These are phyloP conservation scores for Anodontia alba DNA, from an alignment of 2,888 invertebrate genomes.

Conservation along the genomic window DNA sequence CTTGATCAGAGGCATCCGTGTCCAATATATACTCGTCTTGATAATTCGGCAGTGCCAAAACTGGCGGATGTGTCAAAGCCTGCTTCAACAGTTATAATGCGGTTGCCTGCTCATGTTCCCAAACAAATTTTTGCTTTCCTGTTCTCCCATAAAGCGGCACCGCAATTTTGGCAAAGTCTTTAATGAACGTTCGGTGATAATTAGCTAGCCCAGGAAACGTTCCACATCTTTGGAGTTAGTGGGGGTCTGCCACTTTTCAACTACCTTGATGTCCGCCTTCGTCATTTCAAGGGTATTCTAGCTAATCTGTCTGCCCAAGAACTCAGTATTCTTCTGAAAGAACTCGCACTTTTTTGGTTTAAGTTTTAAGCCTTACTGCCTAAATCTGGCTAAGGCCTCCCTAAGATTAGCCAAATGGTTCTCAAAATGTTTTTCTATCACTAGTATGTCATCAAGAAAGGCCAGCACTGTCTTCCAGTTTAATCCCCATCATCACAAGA, in stretches of 20 bases:
- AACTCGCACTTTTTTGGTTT: conserved; percentile 11
- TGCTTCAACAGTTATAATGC: conserved; percentile 34
- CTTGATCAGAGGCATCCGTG: conserved; percentile 44
- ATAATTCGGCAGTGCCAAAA: conserved; percentile 29
- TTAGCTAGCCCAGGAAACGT: conserved; percentile 55
- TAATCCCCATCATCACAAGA: not conserved
- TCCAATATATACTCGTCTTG: conserved; percentile 44
- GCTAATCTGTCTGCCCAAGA: not conserved
- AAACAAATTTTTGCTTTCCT: conserved; percentile 30
- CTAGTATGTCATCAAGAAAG: conserved; percentile 9
- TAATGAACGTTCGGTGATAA: conserved; percentile 50
- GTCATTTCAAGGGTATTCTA: not conserved
- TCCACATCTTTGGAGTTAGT: conserved; percentile 36
- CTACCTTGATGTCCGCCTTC: not conserved
- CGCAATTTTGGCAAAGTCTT: conserved; percentile 20
- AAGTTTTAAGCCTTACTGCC: conserved; percentile 6
- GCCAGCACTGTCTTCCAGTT: not conserved
- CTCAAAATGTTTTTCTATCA: not conserved
- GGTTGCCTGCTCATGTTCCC: conserved; percentile 22
- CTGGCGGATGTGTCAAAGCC: conserved; percentile 27
- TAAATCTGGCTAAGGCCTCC: not conserved
- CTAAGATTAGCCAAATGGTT: not conserved
- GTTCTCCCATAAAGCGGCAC: conserved; percentile 27
- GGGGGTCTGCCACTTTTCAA: not conserved
- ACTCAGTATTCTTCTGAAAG: not conserved